Base-by-base conservation (phyloP, 2,113 vertebrate species). In the Cyphomyrus discorhynchus region DNA sequence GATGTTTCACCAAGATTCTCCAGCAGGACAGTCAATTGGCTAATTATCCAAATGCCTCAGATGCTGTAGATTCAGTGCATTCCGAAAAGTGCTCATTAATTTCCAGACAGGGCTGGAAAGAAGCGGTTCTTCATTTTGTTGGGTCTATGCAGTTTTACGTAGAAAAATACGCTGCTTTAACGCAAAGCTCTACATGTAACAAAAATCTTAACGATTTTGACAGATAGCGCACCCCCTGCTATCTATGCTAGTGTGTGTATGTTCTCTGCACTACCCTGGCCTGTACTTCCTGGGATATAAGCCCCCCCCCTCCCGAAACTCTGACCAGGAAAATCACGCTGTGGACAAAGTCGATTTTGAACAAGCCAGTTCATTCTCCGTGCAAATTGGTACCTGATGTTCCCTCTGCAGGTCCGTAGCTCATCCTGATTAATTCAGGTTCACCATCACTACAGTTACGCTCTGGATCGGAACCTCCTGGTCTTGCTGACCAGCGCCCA, bases 1-100 rank as follows among this genome's bases (percentile, higher is more conserved):
- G 70, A 17, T 89, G 58, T 35, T 80, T 21, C 31, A 35, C 5
- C 58, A 47, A 88, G 35, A 31, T 31, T 52, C 88, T 80, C 70
- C 27, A 77, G 70, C 42, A 17, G 45, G 62, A 74, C 31, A 10
- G 17, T 50, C 19, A 21, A 52, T 39, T 15, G 70, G 47, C 66
- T 50, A 52, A 62, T 42, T 45, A 89, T 7, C 17, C 88, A 39
- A 70, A 66, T 47, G 4, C 58, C 47, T 10, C 87, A 66, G n/a
- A 49, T 50, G 46, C 47, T 86, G 49, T 21, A 47, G 21, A 80
- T 53, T 56, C 49, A 35, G 4, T 87, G 31, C 13, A 11, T 62
- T 31, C 88, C 4, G 46, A 17, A 50, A 80, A 77, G 27, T 49
- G 58, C 58, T 53, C 77, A 89, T 89, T 89, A 77, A 77, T 80